Evolutionary conservation across 2,113 vertebrate species (phyloP), one percentile per base, ranked within the genome.

Genomic region (Meriones unguiculatus): DNA sequence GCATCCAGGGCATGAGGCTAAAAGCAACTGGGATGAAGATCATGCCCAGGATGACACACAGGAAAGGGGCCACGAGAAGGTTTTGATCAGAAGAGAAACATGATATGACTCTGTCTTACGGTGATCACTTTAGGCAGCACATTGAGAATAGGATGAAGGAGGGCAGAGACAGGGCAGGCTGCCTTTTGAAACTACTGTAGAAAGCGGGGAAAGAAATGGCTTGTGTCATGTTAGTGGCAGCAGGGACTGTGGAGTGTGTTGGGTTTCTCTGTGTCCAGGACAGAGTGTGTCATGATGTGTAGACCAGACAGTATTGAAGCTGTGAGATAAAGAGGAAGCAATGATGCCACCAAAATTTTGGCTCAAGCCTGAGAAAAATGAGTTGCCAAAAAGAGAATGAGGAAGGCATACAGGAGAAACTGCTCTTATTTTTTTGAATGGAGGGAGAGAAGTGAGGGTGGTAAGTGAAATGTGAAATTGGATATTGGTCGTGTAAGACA

Each of bases 291-390:
- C 73, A 46, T 41, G 32, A 62, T 69, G 62, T 41, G 84, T 72
- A 85, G 72, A 82, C 59, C 59, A 65, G 73, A 76, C 13, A 11
- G 22, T 52, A 69, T 35, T 12, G 84, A 87, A 69, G 28, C 5
- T 87, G 62, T 75, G 52, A 96, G 64, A 89, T 73, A 93, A 78
- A 84, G 89, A 10, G 54, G 32, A 87, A 93, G 30, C 30, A 92
- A 69, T 2, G 50, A 57, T 65, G 70, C 41, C 50, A 50, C 78
- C n/a, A 59, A 52, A 15, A 22, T 87, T 89, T 96, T 88, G 88
- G 24, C n/a, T 81, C 41, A n/a, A 72, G 41, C 12, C 64, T 94
- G 52, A 72, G 78, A 91, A 85, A 59, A 52, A 17, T 17, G 84
- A 46, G 28, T 82, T 62, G 50, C 57, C 78, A 87, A 85, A 77